Percentiles rank a stretch among this genome's conserved stretches.
These are phyloP conservation scores for Aplodontia rufa DNA, from an alignment of 2,113 vertebrate genomes.

Conservation along the genomic window DNA sequence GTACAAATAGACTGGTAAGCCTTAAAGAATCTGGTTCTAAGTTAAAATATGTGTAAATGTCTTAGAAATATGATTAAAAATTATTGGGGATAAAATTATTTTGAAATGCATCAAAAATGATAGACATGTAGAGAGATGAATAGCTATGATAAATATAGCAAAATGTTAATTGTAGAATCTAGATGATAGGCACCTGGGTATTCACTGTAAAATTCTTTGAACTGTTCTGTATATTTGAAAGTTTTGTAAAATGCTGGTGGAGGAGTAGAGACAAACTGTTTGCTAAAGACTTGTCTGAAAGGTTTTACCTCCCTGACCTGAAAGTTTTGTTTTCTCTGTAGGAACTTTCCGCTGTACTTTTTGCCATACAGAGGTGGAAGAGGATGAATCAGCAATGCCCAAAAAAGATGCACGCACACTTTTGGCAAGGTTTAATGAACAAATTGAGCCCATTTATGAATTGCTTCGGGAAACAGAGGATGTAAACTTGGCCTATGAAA, in stretches of 20 bases:
- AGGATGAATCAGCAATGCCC: slow-evolving; percentile 95
- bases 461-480: slow-evolving; percentile 96
- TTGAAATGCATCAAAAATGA: slow-evolving; percentile 8
- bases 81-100: not conserved
- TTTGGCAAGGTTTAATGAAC: slow-evolving; percentile 97
- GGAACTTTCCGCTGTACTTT: slow-evolving; percentile 97
- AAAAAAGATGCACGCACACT: slow-evolving; percentile 97
- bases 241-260: not conserved
- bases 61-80: slow-evolving; percentile 43
- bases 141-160: not conserved
- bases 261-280: not conserved
- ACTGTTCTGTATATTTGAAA: slow-evolving; percentile 33
- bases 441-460: slow-evolving; percentile 97
- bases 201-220: slow-evolving; percentile 15
- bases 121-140: not conserved
- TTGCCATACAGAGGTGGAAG: slow-evolving; percentile 97
- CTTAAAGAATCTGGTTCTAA: slow-evolving; percentile 29
- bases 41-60: slow-evolving; percentile 51
- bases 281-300: not conserved
- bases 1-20: not conserved
- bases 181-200: not conserved
- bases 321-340: slow-evolving; percentile 74
- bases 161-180: slow-evolving; percentile 24
- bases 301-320: slow-evolving; percentile 48
- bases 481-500: slow-evolving; percentile 94